Evolutionary conservation across 2,888 invertebrate genomes (phyloP), one percentile per base, ranked within the genome.

Genomic region (Thera britannica): DNA sequence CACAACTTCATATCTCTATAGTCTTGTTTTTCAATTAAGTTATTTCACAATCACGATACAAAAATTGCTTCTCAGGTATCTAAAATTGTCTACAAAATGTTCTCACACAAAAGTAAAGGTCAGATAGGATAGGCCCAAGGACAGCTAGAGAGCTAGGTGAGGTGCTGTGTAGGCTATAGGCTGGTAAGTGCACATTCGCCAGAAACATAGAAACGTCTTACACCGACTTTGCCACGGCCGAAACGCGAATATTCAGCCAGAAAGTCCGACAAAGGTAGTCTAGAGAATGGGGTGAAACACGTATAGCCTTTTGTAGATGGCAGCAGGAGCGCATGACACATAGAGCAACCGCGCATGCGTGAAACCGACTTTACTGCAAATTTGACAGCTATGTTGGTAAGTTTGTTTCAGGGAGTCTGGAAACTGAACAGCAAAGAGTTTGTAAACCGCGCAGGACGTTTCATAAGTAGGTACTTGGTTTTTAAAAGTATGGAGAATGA

Each of bases 151-250:
- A 62, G 65, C 69, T 69, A 69, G 58, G 66, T 66, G 63, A 62
- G 67, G 66, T 70, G 67, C 66, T 70, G 69, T 70, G 63, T 62
- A 68, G 61, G 64, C 65, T 65, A 68, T 51, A 61, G 65, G 56
- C 65, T 48, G 54, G 41, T 65, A 58, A 51, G 55, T 65, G 65
- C 62, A 68, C 58, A 68, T 65, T 65, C 65, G 54, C 41, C 65
- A 58, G 57, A 58, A 49, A 65, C 58, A 35, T 38, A 34, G 52
- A 60, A 54, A 38, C 23, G 41, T 41, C 23, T 35, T 44, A 34
- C 12, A 52, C 52, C 2, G 34, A 34, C 8, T 52, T 34, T 52
- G 2, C 8, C 9, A 9, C 34, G 34, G 34, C 8, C 8, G 34
- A 52, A 8, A 34, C 34, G 8, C 2, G 3, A 52, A 52, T 34